A percentile compares a stretch with the other conserved stretches of the same genome.
Evolutionary conservation across 1,140 invertebrate genomes (phyloP).

Genomic region (Hormaphis cornu): DNA sequence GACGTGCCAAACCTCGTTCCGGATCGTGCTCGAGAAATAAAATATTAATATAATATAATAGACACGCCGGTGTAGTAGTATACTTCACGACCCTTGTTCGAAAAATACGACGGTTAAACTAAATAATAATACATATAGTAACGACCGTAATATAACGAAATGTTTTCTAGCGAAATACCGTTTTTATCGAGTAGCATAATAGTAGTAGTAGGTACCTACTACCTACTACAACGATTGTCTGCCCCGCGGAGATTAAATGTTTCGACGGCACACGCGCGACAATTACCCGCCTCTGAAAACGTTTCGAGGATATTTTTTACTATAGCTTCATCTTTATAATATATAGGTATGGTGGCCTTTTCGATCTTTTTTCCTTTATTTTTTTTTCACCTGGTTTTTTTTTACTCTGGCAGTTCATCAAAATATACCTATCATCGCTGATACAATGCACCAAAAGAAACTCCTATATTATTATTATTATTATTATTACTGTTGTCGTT

Average conservation of each 20-base stretch:
- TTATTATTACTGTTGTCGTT: too few relatives aligned
- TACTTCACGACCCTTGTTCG: conserved; percentile 2
- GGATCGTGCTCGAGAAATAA: too few relatives aligned
- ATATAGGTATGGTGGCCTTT: too few relatives aligned
- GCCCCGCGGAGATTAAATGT: not conserved
- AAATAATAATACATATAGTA: too few relatives aligned
- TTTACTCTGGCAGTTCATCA: conserved; percentile 25
- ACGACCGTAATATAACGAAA: not conserved
- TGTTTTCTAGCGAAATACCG: conserved; percentile 23
- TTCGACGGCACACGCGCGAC: conserved; percentile 20
- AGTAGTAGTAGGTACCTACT: too few relatives aligned
- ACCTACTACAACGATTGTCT: conserved; percentile 13
- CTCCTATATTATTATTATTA: conserved; percentile 19
- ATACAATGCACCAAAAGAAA: conserved; percentile 21
- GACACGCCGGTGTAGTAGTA: too few relatives aligned
- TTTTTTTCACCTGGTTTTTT: conserved; percentile 27
- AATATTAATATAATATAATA: too few relatives aligned
- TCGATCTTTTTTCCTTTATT: conserved; percentile 2
- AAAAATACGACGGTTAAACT: conserved; percentile 14
- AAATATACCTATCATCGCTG: conserved; percentile 18
- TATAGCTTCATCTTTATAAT: not conserved
- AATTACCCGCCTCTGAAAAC: too few relatives aligned
- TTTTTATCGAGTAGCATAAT: conserved; percentile 7
- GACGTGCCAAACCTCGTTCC: too few relatives aligned
- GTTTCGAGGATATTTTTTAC: not conserved